A percentile compares a stretch with the other conserved stretches of the same genome.
These are phyloP conservation scores for Sialis lutaria DNA, from an alignment of 2,888 invertebrate species.

Conservation along the genomic window DNA sequence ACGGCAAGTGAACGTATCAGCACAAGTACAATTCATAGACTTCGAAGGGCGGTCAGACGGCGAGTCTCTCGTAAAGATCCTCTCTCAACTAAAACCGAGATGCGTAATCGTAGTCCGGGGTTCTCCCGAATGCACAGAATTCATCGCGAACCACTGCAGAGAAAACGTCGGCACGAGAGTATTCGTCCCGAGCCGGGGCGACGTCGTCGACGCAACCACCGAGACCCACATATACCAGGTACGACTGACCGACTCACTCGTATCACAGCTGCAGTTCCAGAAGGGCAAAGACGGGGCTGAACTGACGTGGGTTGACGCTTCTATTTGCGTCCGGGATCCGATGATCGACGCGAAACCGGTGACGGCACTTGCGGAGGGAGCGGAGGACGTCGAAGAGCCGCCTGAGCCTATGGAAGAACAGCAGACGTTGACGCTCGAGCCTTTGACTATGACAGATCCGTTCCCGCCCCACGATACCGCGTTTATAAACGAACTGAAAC, in stretches of 20 bases:
- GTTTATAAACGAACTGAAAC: slow-evolving; percentile 82
- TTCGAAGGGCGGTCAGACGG: slow-evolving; percentile 89
- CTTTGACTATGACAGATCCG: slow-evolving; percentile 29
- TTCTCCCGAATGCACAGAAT: slow-evolving; percentile 44
- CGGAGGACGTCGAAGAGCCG: slow-evolving; percentile 5
- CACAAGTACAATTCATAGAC: slow-evolving; percentile 86
- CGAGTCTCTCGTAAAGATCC: slow-evolving; percentile 63
- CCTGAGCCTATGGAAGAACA: slow-evolving; percentile 26
- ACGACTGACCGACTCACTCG: slow-evolving; percentile 76
- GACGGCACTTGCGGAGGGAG: slow-evolving; percentile 25
- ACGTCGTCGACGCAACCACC: slow-evolving; percentile 87
- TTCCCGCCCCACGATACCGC: slow-evolving; percentile 61
- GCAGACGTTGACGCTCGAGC: slow-evolving; percentile 53
- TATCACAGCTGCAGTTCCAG: slow-evolving; percentile 73
- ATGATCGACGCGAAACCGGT: slow-evolving; percentile 35
- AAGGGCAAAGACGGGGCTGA: slow-evolving; percentile 75
- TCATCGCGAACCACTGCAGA: slow-evolving; percentile 47
- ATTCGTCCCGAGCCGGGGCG: slow-evolving; percentile 68
- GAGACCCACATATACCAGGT: slow-evolving; percentile 98
- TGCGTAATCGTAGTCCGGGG: slow-evolving; percentile 68
- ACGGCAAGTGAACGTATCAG: slow-evolving; percentile 61
- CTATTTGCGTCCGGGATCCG: slow-evolving; percentile 44
- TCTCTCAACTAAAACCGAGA: slow-evolving; percentile 64
- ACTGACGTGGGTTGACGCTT: slow-evolving; percentile 89
- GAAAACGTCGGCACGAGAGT: slow-evolving; percentile 53